Evolutionary conservation across 2,113 vertebrate genomes (phyloP).

Genomic region (Semicossyphus pulcher): DNA sequence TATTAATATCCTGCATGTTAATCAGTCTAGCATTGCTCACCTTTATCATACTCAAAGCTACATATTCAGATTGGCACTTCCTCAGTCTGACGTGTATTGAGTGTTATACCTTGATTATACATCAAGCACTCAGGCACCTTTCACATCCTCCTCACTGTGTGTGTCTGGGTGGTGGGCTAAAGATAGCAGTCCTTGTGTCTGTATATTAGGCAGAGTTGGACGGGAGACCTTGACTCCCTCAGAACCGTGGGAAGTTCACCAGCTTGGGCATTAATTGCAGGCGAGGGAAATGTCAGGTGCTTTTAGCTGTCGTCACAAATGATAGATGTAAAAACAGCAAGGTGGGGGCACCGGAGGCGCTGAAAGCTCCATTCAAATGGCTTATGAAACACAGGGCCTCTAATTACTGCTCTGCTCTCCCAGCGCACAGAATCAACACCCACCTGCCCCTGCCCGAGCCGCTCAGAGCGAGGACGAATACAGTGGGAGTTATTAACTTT

Average conservation of each 20-base stretch:
- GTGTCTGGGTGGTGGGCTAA: constrained; percentile 20
- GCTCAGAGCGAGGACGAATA: constrained; percentile 8
- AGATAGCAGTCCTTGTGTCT: constrained; percentile 22
- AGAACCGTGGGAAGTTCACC: constrained; percentile 1
- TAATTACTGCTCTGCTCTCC: constrained; percentile 42
- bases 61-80: not conserved
- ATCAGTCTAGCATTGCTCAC: not conserved
- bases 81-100: not conserved
- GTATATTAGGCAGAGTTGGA: constrained; percentile 19
- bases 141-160: not conserved
- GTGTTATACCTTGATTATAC: not conserved
- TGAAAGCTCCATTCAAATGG: constrained; percentile 46
- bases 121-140: not conserved
- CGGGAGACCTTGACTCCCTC: not conserved
- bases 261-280: constrained; percentile 27
- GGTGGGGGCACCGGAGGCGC: not conserved
- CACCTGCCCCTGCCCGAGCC: constrained; percentile 35
- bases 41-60: not conserved
- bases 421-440: constrained; percentile 17
- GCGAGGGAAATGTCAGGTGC: constrained; percentile 63
- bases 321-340: constrained; percentile 10
- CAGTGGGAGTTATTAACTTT: constrained; percentile 21
- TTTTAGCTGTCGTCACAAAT: constrained; percentile 57
- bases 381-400: constrained; percentile 58
- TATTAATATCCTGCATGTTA: not conserved